Conservation (phyloP, 2,797 vertebrate genomes). For the Syngnathus acus region DNA sequence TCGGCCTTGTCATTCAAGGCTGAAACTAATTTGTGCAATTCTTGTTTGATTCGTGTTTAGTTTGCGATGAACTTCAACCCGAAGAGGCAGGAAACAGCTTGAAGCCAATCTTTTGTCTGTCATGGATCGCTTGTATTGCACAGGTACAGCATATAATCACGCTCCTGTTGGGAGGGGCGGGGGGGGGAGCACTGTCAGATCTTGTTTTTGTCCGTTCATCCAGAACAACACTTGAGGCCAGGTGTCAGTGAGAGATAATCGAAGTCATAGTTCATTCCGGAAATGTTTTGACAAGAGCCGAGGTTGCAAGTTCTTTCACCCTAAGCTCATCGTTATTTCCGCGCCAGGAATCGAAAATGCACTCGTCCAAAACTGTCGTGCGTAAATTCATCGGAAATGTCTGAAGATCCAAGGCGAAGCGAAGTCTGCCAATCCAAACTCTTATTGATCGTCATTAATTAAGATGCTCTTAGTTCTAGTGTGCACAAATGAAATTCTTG, state of each 20-base stretch:
- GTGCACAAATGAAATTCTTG: not conserved
- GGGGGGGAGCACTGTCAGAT: not conserved
- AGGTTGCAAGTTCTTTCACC: not conserved
- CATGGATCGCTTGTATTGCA: no score
- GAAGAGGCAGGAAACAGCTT: no score
- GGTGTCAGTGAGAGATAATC: not conserved
- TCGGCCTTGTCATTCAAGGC: no score
- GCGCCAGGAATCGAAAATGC: not conserved
- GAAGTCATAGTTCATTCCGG: not conserved
- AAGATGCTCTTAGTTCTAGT: not conserved
- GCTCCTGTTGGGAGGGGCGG: slow-evolving; percentile 40
- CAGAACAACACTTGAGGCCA: no score
- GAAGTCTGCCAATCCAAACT: not conserved
- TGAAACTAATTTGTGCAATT: no score
- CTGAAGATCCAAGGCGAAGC: not conserved
- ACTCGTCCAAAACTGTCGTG: not conserved
- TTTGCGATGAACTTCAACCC: no score
- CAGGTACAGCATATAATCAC: slow-evolving; percentile 51
- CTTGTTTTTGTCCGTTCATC: slow-evolving; percentile 33
- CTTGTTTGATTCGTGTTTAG: no score
- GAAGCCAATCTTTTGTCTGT: no score
- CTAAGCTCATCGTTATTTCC: not conserved
- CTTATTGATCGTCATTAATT: not conserved
- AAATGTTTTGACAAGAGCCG: not conserved
- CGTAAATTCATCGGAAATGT: not conserved